Conservation (phyloP, 1,140 invertebrate genomes). For the Drosophila sturtevanti region DNA sequence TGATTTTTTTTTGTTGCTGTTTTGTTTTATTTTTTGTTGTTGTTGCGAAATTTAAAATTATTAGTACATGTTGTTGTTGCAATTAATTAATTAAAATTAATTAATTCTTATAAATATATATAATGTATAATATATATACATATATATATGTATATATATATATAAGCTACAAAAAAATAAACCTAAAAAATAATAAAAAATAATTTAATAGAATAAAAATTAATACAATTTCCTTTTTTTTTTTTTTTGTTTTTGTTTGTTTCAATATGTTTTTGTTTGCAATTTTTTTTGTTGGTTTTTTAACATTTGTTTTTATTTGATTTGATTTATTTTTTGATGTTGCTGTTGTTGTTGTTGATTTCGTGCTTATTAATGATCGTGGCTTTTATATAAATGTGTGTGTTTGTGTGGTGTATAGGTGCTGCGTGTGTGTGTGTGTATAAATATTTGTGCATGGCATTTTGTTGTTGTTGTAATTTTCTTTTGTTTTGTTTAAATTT, state of each 20-base stretch:
- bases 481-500: constrained; percentile 1
- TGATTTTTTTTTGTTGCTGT: constrained; percentile 41
- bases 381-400: constrained; percentile 27
- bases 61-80: constrained; percentile 65
- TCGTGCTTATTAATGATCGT: constrained; percentile 21
- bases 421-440: constrained; percentile 49
- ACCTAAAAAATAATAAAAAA: constrained; percentile 80
- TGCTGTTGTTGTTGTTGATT: constrained; percentile 18
- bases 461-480: constrained; percentile 33
- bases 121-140: constrained; percentile 33
- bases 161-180: constrained; percentile 69
- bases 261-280: constrained; percentile 16
- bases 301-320: constrained; percentile 26
- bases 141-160: constrained; percentile 55
- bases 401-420: constrained; percentile 23
- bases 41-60: constrained; percentile 59
- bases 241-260: constrained; percentile 26
- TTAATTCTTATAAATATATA: constrained; percentile 38
- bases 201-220: constrained; percentile 82
- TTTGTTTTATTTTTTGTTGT: constrained; percentile 35
- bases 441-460: constrained; percentile 74
- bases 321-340: constrained; percentile 27
- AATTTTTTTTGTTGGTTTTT: constrained; percentile 34
- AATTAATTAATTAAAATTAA: constrained; percentile 24
- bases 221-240: constrained; percentile 75